phyloP scores from a whole-genome alignment of 2,888 invertebrate species.

The Athalia circularis region DNA sequence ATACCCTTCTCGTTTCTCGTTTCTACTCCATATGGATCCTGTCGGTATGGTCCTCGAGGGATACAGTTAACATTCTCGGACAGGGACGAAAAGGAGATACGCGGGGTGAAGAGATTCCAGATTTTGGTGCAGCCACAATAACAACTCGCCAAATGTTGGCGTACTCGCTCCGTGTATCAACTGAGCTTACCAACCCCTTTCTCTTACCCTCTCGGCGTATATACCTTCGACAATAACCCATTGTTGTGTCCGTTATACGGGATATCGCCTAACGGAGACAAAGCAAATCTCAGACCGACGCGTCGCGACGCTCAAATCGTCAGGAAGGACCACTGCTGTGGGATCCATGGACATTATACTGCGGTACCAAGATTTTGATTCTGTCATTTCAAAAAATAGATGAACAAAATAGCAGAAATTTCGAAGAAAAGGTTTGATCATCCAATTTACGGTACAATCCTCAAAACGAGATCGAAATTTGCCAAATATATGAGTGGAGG shows the following conservation, averaged over 20 bases:
- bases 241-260: conserved; percentile 1
- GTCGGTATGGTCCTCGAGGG: conserved; percentile 30
- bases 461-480: no score
- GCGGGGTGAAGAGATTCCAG: conserved; percentile 7
- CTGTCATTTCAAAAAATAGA: no score
- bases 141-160: background rate
- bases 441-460: no score
- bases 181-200: conserved; percentile 6
- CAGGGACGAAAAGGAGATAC: background rate
- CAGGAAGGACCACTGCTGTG: no score
- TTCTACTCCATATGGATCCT: background rate
- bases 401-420: no score
- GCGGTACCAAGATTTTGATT: no score
- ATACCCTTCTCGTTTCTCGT: conserved; percentile 35
- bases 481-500: no score
- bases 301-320: background rate
- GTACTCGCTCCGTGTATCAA: conserved; percentile 17
- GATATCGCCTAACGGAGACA: background rate
- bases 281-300: conserved; percentile 9
- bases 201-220: background rate
- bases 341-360: no score
- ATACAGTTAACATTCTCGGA: background rate
- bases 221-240: conserved; percentile 24
- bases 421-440: no score
- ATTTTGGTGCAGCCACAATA: conserved; percentile 12